A percentile compares a stretch with the other conserved stretches of the same genome.
These are phyloP conservation scores for Julus scanicus DNA, from an alignment of 2,888 invertebrate species.

Conservation along the genomic window DNA sequence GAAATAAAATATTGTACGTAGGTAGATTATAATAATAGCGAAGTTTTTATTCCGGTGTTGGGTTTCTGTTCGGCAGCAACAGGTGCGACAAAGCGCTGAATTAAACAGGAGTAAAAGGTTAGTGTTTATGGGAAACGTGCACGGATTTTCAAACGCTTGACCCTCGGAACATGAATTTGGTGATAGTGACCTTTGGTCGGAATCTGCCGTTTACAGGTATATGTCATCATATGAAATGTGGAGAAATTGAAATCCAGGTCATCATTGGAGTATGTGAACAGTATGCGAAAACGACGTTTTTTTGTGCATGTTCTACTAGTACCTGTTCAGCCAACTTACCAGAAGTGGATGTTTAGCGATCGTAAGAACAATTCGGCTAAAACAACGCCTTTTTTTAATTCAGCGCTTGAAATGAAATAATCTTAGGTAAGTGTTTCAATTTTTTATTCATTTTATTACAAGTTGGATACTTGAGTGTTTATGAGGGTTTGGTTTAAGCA, in stretches of 20 bases:
- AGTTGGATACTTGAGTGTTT: too few relatives aligned
- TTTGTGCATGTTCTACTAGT: neutral
- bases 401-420: neutral
- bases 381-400: neutral
- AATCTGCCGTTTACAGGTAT: neutral
- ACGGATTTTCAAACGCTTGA: neutral
- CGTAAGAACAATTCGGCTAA: neutral
- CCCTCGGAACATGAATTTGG: neutral
- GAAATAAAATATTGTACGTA: neutral
- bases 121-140: neutral
- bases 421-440: neutral
- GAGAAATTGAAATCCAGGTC: slow-evolving; percentile 27
- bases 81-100: neutral
- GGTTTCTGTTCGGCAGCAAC: neutral
- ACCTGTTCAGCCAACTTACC: neutral
- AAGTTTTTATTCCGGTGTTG: neutral
- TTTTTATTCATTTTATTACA: neutral
- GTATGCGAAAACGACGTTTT: slow-evolving; percentile 41
- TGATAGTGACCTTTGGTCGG: neutral
- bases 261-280: slow-evolving; percentile 22
- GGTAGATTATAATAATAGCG: neutral
- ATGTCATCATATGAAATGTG: neutral
- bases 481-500: too few relatives aligned
- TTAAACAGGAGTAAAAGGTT: neutral
- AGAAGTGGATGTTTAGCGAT: neutral